Percentiles rank a stretch among this genome's conserved stretches.
Conservation (phyloP, 2,797 vertebrate species). For the Danio choprae region DNA sequence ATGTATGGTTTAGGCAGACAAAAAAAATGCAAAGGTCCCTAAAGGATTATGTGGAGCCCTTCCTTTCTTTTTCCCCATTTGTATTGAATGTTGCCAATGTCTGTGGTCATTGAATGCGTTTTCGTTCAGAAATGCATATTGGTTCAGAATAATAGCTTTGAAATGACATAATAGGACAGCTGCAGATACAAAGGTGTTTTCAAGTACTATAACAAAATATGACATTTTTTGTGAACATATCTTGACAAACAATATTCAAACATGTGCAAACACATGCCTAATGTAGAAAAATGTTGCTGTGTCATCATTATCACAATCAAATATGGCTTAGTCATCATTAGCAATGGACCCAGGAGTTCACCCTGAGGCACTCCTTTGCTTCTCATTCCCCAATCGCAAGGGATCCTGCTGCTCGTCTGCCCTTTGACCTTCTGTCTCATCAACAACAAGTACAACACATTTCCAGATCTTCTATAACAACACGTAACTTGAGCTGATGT, state of each 20-base stretch:
- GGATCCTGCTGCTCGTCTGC: slow-evolving; percentile 35
- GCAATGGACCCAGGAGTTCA: slow-evolving; percentile 8
- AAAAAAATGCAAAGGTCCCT: background rate
- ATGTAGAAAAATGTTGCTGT: background rate
- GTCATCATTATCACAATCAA: no score
- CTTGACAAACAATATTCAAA: background rate
- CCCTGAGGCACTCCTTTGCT: slow-evolving; percentile 37
- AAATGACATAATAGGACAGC: background rate
- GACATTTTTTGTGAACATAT: background rate
- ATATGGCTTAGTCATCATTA: background rate
- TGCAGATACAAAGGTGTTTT: background rate
- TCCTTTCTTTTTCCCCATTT: background rate
- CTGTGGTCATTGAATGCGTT: background rate
- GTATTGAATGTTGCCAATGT: background rate
- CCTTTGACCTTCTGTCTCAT: slow-evolving; percentile 60
- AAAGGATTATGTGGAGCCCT: background rate
- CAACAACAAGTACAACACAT: slow-evolving; percentile 63
- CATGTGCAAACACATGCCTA: background rate
- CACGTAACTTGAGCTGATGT: slow-evolving; percentile 65
- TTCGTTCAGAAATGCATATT: background rate
- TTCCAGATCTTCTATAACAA: slow-evolving; percentile 67
- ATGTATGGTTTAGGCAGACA: no score
- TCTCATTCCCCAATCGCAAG: slow-evolving; percentile 29
- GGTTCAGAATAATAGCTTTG: background rate
- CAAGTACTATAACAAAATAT: background rate